Evolutionary conservation across 2,888 invertebrate genomes (phyloP), one percentile per base, ranked within the genome.

Genomic region (Selenia dentaria): DNA sequence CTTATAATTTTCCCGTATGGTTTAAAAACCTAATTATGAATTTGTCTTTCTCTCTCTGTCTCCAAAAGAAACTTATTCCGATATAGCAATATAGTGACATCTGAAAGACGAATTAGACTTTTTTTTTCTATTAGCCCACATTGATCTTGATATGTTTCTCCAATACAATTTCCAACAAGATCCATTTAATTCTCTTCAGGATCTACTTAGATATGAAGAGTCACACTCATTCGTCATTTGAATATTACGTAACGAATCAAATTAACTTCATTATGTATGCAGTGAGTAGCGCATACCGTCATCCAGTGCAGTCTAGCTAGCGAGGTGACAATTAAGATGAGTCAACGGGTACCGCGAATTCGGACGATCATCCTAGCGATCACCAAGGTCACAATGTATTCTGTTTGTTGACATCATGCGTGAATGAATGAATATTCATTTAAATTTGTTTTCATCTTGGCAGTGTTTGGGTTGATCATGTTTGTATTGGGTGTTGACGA

Each of bases 261-360:
- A 22, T 25, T 10, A 25, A 25, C 8, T 10, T 10, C 4, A 25
- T 3, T 25, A 25, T 10, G 10, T 10, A 4, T 4, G 10, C 8
- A 10, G 25, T 25, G 25, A 25, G 14, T 29, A 16, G 31, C n/a
- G 54, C 57, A 70, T 71, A 67, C 44, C 43, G 33, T 54, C 71
- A 44, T 69, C 69, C 61, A 12, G 47, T 45, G 74, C 75, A 74
- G 49, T 55, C 69, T 72, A 74, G 72, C 76, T 72, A 74, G 72
- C 76, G 58, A 59, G 53, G 64, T 75, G 79, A 72, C 78, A 76
- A 69, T 66, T 50, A 41, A 26, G 31, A 27, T 65, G 65, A 62
- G 41, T 62, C 56, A 65, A 35, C 22, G n/a, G 28, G 20, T 39
- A 35, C 14, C 34, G 29, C 43, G 45, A 28, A 43, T 25, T 34